Evolutionary conservation across 2,888 invertebrate species (phyloP).

Genomic region (Silvanus unidentatus): DNA sequence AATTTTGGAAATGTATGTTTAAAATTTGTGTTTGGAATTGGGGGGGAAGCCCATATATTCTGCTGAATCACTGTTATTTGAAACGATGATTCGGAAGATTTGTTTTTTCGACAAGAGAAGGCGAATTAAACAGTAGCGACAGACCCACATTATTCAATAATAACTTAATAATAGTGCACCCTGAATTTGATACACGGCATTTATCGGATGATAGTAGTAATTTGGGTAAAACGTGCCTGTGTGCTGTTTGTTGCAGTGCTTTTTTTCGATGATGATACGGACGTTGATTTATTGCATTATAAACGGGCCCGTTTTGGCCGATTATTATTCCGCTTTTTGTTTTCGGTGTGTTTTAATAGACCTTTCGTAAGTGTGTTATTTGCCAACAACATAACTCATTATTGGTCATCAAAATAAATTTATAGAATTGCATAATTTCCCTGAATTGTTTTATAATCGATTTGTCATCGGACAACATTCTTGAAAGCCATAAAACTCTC

Average conservation of each 20-base stretch:
- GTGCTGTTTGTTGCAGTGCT: background rate
- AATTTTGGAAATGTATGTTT: too few relatives aligned
- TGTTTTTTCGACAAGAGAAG: conserved; percentile 1
- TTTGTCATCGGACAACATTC: too few relatives aligned
- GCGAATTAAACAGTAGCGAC: conserved; percentile 34
- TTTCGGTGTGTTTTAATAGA: too few relatives aligned
- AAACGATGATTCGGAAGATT: conserved; percentile 23
- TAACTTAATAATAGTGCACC: conserved; percentile 30
- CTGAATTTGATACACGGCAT: conserved; percentile 28
- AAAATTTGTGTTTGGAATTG: too few relatives aligned
- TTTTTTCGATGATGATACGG: background rate
- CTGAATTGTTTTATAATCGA: too few relatives aligned
- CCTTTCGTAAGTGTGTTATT: too few relatives aligned
- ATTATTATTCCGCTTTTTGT: too few relatives aligned
- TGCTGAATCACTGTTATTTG: conserved; percentile 8
- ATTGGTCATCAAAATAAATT: too few relatives aligned
- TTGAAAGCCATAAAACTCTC: too few relatives aligned
- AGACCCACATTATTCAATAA: conserved; percentile 28
- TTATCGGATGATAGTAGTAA: conserved; percentile 28
- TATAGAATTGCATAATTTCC: too few relatives aligned
- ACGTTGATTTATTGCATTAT: conserved; percentile 1
- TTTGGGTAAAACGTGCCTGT: conserved; percentile 11
- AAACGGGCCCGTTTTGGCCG: background rate
- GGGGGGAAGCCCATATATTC: too few relatives aligned
- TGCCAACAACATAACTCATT: too few relatives aligned